Evolutionary conservation across 2,113 vertebrate species (phyloP).

Genomic region (Dendropsophus ebraccatus): DNA sequence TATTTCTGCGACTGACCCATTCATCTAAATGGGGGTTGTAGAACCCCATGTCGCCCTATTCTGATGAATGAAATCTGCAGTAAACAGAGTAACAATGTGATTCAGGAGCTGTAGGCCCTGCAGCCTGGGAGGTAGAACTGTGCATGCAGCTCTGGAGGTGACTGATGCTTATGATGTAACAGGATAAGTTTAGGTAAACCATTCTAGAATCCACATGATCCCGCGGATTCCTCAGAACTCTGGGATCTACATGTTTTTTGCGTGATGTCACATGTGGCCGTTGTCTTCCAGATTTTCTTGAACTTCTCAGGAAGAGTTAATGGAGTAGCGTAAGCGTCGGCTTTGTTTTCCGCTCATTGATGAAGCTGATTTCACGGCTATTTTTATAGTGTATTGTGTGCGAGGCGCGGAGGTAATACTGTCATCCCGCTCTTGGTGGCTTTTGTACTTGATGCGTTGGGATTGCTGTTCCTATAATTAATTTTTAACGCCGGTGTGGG

Average conservation of each 20-base stretch:
- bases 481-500: slow-evolving; percentile 21
- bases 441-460: not conserved
- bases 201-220: not conserved
- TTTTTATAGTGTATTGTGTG: not conserved
- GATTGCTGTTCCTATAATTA: not conserved
- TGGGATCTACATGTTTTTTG: no score
- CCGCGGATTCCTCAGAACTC: not conserved
- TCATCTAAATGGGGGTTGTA: no score
- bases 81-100: no score
- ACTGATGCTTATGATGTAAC: not conserved
- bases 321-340: not conserved
- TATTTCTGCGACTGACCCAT: no score
- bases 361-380: slow-evolving; percentile 10
- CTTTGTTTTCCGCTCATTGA: not conserved
- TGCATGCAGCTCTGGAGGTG: not conserved
- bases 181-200: not conserved
- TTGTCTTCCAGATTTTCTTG: not conserved
- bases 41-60: no score
- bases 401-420: not conserved
- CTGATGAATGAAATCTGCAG: no score
- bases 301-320: not conserved
- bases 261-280: no score
- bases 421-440: not conserved
- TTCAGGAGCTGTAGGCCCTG: no score
- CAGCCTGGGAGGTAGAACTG: no score